Percentiles rank a stretch among this genome's conserved stretches.
Evolutionary conservation across 2,113 vertebrate genomes (phyloP).

Genomic region (Sprattus sprattus): DNA sequence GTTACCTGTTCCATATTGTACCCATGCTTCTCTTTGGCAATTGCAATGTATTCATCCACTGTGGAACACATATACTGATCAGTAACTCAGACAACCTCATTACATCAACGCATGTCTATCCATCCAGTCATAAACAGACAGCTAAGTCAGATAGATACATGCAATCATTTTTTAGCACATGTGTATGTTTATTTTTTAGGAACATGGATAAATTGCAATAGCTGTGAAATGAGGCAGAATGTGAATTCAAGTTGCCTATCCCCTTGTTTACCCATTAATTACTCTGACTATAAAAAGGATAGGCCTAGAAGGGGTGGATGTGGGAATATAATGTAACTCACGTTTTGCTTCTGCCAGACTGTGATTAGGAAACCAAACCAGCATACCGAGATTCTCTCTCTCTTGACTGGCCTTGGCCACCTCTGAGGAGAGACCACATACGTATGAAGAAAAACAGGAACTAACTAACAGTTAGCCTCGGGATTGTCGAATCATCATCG

Average conservation of each 20-base stretch:
- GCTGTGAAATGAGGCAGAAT: no score
- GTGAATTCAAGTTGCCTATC: neutral
- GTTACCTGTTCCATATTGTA: conserved; percentile 98
- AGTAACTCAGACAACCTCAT: neutral
- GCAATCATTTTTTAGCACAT: no score
- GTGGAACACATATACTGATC: conserved; percentile 29
- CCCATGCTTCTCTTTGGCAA: conserved; percentile 94
- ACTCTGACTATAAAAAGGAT: neutral
- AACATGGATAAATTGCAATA: no score
- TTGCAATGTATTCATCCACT: conserved; percentile 95
- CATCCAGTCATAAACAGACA: neutral
- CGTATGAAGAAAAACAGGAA: neutral
- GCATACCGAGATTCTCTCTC: conserved; percentile 90
- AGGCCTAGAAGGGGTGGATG: no score
- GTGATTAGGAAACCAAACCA: conserved; percentile 94
- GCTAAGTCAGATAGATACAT: neutral
- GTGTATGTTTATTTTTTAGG: no score
- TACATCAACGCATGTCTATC: neutral
- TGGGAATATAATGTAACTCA: conserved; percentile 69
- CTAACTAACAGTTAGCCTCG: neutral
- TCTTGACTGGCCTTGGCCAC: conserved; percentile 83
- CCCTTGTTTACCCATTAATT: neutral
- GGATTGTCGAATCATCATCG: neutral
- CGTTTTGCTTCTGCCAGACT: conserved; percentile 88
- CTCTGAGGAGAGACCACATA: conserved; percentile 71